A percentile compares a stretch with the other conserved stretches of the same genome.
Evolutionary conservation across 2,113 vertebrate genomes (phyloP).

Genomic region (Marcusenius ussheri): DNA sequence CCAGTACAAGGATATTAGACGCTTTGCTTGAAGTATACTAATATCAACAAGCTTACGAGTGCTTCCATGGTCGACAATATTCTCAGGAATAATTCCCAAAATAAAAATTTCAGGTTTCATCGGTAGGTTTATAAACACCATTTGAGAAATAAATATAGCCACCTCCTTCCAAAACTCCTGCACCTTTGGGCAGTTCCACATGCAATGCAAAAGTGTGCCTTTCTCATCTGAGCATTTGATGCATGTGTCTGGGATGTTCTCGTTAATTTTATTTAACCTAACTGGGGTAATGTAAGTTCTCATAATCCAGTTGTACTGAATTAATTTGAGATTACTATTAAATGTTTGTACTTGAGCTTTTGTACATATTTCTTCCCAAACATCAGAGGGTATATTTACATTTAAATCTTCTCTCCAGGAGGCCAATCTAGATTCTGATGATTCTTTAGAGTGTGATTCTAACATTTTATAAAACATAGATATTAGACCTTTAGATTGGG

Average conservation of each 20-base stretch:
- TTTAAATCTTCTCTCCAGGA: constrained; percentile 18
- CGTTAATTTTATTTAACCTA: constrained; percentile 7
- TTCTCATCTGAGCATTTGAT: background rate
- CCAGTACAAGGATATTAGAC: too few relatives aligned
- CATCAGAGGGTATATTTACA: background rate
- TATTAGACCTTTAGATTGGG: constrained; percentile 12
- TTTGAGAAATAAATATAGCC: too few relatives aligned
- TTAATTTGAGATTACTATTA: constrained; percentile 5
- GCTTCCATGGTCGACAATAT: too few relatives aligned
- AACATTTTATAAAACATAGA: constrained; percentile 3
- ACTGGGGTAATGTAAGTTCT: constrained; percentile 19
- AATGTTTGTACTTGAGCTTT: background rate
- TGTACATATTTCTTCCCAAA: background rate
- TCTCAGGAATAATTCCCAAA: too few relatives aligned
- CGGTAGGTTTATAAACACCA: too few relatives aligned
- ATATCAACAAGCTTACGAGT: too few relatives aligned
- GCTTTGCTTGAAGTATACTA: too few relatives aligned
- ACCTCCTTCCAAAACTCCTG: too few relatives aligned
- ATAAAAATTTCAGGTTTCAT: too few relatives aligned
- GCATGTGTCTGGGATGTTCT: constrained; percentile 10
- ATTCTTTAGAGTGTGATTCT: constrained; percentile 13
- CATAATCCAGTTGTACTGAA: constrained; percentile 20
- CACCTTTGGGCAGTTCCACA: too few relatives aligned
- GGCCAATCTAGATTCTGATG: background rate
- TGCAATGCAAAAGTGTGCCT: too few relatives aligned